phyloP scores from a whole-genome alignment of 2,888 invertebrate genomes.

The Agriopis marginaria region DNA sequence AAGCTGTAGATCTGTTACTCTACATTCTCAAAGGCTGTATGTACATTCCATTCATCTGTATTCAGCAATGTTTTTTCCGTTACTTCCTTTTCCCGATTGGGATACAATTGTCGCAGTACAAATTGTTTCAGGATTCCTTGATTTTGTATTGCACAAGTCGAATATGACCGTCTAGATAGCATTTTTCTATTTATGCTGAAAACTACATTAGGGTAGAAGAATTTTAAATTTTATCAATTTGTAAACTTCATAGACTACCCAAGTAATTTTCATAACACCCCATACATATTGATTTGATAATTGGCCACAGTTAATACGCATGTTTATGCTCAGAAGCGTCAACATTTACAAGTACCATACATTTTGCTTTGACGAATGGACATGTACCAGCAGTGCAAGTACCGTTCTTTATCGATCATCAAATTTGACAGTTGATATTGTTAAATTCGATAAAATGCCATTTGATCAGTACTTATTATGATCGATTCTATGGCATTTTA shows the following conservation, averaged over 20 bases:
- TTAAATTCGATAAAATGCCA: too few relatives aligned
- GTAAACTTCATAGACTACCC: too few relatives aligned
- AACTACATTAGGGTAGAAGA: neutral
- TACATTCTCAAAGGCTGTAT: slow-evolving; percentile 43
- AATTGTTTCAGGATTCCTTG: slow-evolving; percentile 75
- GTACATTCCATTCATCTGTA: slow-evolving; percentile 74
- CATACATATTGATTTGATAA: too few relatives aligned
- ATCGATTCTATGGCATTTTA: too few relatives aligned
- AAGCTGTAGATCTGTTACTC: neutral
- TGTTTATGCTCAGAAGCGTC: neutral
- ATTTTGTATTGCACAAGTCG: slow-evolving; percentile 79
- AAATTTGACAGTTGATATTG: too few relatives aligned
- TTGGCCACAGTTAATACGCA: neutral
- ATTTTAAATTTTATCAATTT: neutral
- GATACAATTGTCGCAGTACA: slow-evolving; percentile 65
- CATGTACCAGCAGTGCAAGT: too few relatives aligned
- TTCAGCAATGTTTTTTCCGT: slow-evolving; percentile 73
- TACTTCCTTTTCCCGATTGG: slow-evolving; percentile 74
- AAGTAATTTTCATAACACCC: too few relatives aligned
- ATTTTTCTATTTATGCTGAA: slow-evolving; percentile 30
- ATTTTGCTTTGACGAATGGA: too few relatives aligned
- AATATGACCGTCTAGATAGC: slow-evolving; percentile 46
- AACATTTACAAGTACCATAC: too few relatives aligned
- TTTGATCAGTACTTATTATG: too few relatives aligned
- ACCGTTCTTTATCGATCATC: too few relatives aligned